Conservation (phyloP, 2,113 vertebrate species). For the Edolisoma coerulescens region DNA sequence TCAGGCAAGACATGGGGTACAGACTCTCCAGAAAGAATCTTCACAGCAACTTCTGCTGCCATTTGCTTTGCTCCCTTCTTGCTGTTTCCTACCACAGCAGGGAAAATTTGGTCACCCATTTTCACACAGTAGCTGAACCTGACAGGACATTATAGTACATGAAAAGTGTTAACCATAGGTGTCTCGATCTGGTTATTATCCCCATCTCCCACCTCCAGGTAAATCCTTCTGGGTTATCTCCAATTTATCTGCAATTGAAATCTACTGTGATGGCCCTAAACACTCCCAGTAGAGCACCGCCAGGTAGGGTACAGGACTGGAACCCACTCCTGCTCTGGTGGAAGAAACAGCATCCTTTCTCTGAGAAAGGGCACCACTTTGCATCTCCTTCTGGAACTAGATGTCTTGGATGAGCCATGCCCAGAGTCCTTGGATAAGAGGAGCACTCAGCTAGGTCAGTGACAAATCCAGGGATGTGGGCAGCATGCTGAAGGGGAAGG, state of each 20-base stretch:
- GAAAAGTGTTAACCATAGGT: neutral
- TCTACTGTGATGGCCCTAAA: neutral
- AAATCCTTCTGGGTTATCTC: neutral
- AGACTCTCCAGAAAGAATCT: conserved; percentile 81
- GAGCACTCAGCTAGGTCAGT: neutral
- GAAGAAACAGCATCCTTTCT: neutral
- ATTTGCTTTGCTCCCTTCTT: conserved; percentile 95
- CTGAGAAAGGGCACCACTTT: neutral
- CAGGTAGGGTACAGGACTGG: neutral
- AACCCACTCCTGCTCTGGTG: neutral
- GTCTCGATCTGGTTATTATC: neutral
- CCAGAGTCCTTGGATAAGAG: neutral
- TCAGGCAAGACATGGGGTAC: conserved; percentile 57
- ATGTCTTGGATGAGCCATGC: neutral
- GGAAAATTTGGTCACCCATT: conserved; percentile 84
- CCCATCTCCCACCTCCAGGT: neutral
- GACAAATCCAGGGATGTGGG: fast-evolving
- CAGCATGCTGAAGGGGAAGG: neutral
- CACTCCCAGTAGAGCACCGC: neutral
- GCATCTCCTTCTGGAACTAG: neutral
- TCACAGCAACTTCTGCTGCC: conserved; percentile 92
- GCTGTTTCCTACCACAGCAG: conserved; percentile 87
- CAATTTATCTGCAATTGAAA: neutral
- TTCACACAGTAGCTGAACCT: conserved; percentile 95
- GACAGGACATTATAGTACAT: conserved; percentile 13